Evolutionary conservation across 2,113 vertebrate genomes (phyloP).

Genomic region (Stigmatopora argus): DNA sequence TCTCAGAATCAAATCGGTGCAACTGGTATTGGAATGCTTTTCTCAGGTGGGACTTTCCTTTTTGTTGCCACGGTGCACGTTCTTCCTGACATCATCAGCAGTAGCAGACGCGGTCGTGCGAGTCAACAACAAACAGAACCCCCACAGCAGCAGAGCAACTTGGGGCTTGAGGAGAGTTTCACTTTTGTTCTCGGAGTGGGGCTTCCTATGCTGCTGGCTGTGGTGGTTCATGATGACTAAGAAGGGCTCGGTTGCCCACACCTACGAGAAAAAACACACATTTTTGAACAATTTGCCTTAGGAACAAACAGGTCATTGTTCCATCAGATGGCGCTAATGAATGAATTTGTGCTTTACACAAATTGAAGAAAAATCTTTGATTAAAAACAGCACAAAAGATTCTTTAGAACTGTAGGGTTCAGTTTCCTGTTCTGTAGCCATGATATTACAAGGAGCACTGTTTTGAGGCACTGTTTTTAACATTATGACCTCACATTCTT

Average conservation of each 20-base stretch:
- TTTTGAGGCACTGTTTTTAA: not conserved
- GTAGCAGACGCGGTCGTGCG: slow-evolving; percentile 29
- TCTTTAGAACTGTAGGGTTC: not conserved
- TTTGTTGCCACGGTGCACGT: slow-evolving; percentile 69
- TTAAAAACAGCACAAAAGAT: not conserved
- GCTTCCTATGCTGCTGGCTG: slow-evolving; percentile 70
- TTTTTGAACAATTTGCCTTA: not conserved
- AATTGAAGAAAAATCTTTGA: not conserved
- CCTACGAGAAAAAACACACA: not conserved
- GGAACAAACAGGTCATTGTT: not conserved
- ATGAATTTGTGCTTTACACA: not conserved
- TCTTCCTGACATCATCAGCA: slow-evolving; percentile 65
- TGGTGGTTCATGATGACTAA: slow-evolving; percentile 66
- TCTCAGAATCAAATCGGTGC: slow-evolving; percentile 56
- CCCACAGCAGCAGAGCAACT: slow-evolving; percentile 35
- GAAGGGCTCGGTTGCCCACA: not conserved
- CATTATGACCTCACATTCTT: not conserved
- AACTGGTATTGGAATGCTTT: slow-evolving; percentile 69
- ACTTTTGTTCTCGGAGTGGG: slow-evolving; percentile 59
- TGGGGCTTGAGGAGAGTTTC: slow-evolving; percentile 67
- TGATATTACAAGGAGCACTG: too few species aligned
- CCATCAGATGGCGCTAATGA: not conserved
- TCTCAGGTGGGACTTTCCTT: slow-evolving; percentile 72
- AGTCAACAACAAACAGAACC: slow-evolving; percentile 12
- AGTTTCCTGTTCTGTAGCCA: not conserved